phyloP scores from a whole-genome alignment of 2,113 vertebrate genomes.

The Salvelinus sp. region DNA sequence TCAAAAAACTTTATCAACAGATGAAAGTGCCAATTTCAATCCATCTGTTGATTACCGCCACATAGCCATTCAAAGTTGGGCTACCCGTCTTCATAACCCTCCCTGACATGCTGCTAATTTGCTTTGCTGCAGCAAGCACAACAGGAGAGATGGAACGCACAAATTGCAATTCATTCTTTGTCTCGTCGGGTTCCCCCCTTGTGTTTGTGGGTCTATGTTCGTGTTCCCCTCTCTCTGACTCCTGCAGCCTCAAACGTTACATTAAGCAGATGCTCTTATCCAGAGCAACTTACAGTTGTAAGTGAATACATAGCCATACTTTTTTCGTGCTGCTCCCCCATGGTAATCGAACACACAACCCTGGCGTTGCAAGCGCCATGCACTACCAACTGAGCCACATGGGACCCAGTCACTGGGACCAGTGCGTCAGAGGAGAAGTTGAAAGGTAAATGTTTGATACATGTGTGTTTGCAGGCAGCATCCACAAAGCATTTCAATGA shows the following conservation, averaged over 20 bases:
- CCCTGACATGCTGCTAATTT: slow-evolving; percentile 29
- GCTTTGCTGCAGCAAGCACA: neutral
- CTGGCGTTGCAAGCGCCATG: too few species aligned
- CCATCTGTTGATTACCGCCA: neutral
- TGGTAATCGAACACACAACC: too few species aligned
- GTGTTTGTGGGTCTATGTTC: neutral
- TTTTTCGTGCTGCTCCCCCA: too few species aligned
- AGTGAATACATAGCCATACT: too few species aligned
- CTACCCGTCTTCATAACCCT: slow-evolving; percentile 3
- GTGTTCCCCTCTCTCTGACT: slow-evolving; percentile 4
- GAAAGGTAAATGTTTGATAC: slow-evolving; percentile 25
- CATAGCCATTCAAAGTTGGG: neutral
- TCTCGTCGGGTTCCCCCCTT: slow-evolving; percentile 23
- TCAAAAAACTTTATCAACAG: neutral
- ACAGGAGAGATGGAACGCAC: slow-evolving; percentile 7
- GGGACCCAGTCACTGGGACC: neutral
- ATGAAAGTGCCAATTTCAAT: neutral
- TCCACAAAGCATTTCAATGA: slow-evolving; percentile 19
- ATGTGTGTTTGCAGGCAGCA: neutral
- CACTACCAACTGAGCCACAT: too few species aligned
- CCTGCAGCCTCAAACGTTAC: slow-evolving; percentile 6
- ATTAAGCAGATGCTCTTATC: too few species aligned
- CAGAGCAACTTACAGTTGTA: too few species aligned
- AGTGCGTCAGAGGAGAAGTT: neutral
- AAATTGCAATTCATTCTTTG: slow-evolving; percentile 18